Evolutionary conservation across 2,888 invertebrate genomes (phyloP).

Genomic region (Drosophila buzzatii): DNA sequence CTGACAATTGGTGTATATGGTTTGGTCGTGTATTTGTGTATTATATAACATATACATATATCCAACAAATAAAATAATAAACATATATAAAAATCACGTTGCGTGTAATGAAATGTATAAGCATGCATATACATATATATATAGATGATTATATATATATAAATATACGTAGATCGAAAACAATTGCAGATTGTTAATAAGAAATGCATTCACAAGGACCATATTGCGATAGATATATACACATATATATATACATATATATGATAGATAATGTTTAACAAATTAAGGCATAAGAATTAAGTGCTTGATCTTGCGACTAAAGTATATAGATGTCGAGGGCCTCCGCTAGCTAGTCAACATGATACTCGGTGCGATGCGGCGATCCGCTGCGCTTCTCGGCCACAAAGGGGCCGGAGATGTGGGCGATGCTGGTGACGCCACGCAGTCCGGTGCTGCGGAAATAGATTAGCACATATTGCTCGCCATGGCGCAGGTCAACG

Average conservation of each 20-base stretch:
- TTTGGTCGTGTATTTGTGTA: slow-evolving; percentile 43
- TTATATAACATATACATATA: slow-evolving; percentile 17
- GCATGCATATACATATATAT: slow-evolving; percentile 8
- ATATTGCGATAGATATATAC: neutral
- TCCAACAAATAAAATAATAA: neutral
- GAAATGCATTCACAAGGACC: slow-evolving; percentile 41
- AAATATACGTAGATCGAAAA: slow-evolving; percentile 10
- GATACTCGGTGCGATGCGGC: slow-evolving; percentile 74
- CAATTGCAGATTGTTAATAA: slow-evolving; percentile 34
- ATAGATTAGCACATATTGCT: slow-evolving; percentile 83
- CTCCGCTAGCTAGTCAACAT: slow-evolving; percentile 67
- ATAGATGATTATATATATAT: neutral
- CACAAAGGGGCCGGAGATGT: slow-evolving; percentile 83
- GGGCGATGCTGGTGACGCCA: slow-evolving; percentile 84
- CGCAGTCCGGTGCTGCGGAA: slow-evolving; percentile 84
- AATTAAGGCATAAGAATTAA: neutral
- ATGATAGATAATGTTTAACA: slow-evolving; percentile 17
- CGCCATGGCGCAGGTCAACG: slow-evolving; percentile 81
- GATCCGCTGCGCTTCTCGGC: slow-evolving; percentile 82
- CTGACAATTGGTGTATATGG: slow-evolving; percentile 27
- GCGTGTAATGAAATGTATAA: slow-evolving; percentile 48
- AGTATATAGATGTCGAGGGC: slow-evolving; percentile 66
- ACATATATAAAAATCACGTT: slow-evolving; percentile 32
- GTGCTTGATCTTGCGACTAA: slow-evolving; percentile 26
- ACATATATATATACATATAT: neutral